Base-by-base conservation (phyloP, 1,140 invertebrate genomes). In the Drosophila carrolli region DNA sequence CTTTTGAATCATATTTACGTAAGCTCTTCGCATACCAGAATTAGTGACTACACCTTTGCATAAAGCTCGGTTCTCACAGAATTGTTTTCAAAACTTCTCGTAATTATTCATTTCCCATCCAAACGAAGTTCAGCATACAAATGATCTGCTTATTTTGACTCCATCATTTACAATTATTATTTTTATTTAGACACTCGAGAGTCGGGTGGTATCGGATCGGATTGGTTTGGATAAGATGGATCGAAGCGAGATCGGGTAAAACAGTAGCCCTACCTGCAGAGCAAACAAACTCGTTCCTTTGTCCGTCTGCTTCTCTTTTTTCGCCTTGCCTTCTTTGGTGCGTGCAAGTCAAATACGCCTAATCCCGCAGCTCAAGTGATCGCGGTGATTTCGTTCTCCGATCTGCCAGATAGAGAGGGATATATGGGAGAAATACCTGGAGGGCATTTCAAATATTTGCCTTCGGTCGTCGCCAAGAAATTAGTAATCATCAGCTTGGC, bases 301-400 rank as follows among this genome's bases (percentile, higher is more conserved):
- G 43, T 29, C 29, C 35, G 27, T 41, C 58, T 35, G 48, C 29
- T 23, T 75, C 19, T 37, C 29, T 53, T 63, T 29, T 81, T 61
- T 68, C 56, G 68, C 54, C 70, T 70, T 70, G 67, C 65, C 56
- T 57, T 78, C 78, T 60, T 32, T 73, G 83, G 76, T 88, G 84
- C 85, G 84, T 89, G 86, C 82, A 89, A 90, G 67, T 82, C 85
- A 90, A 90, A 90, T 90, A 90, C 81, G 86, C 88, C 85, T 90
- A 90, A 90, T 90, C 85, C 86, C 81, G 81, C 81, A 89, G 81
- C 84, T 91, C 89, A 91, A 91, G 90, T 90, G 89, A 89, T 91
- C 77, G 78, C 85, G 89, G 89, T 83, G 88, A 91, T 86, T 91
- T 85, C 66, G 75, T 82, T 91, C 83, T 75, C 71, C 68, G 89